Evolutionary conservation across 2,113 vertebrate genomes (phyloP), one percentile per base, ranked within the genome.

Genomic region (Diphyllodes magnificus): DNA sequence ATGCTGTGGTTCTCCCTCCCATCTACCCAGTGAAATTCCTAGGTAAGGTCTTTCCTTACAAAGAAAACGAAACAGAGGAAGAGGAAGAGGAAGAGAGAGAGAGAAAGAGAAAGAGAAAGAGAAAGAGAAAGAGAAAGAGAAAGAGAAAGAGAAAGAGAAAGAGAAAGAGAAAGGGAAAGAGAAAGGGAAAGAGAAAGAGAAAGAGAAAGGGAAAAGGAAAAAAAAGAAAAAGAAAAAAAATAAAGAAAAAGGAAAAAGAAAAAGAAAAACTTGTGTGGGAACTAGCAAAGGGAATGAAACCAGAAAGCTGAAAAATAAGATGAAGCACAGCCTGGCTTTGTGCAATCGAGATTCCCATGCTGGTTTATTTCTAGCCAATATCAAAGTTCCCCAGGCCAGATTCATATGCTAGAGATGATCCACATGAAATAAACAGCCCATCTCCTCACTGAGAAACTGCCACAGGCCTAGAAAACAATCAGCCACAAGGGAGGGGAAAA

Each of bases 231-330:
- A 11, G 8, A 5, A 30, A 13, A 35, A 12, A n/a, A 22, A 37
- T 37, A 37, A 50, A 2, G 4, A 5, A 35, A 27, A 27, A 1
- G 4, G 4, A 8, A 15, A 11, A 10, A 13, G 0, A 11, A 35
- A 45, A 10, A 25, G 0, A 33, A 27, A 31, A 18, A 25, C 2
- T 11, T 64, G 8, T 2, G 1, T 30, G 19, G 51, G 11, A 71
- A 44, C 33, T 72, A 72, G 11, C 49, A 80, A 60, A 76, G 9
- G 4, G n/a, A 79, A 59, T 47, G 20, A 88, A 59, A 76, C 17
- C 12, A 72, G 57, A 95, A 82, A 91, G 19, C 22, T 80, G 44
- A 88, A 72, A 91, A 50, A 30, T n/a, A 70, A 82, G 19, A 47
- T 9, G 76, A 79, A 91, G n/a, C 28, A 45, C 50, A 90, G 20